phyloP scores from a whole-genome alignment of 2,797 vertebrate species.

The Myotis myotis region DNA sequence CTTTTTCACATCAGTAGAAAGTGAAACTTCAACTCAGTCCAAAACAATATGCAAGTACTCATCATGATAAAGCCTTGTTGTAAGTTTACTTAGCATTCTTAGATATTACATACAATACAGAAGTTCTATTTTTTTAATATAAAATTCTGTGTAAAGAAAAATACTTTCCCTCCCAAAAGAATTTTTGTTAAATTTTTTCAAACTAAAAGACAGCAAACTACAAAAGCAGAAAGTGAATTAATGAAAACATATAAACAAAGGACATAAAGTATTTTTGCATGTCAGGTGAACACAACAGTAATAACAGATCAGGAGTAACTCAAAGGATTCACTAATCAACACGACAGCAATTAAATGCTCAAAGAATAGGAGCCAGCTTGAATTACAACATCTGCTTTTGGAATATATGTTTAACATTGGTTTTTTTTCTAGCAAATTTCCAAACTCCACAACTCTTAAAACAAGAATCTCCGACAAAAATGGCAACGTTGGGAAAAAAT shows the following conservation, averaged over 20 bases:
- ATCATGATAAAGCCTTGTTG: not conserved
- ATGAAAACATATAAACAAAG: conserved; percentile 56
- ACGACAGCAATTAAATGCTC: conserved; percentile 26
- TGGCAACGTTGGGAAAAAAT: not conserved
- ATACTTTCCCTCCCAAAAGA: not conserved
- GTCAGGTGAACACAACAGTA: conserved; percentile 52
- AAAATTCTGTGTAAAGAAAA: conserved; percentile 47
- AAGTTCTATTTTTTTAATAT: conserved; percentile 20
- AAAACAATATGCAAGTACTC: conserved; percentile 56
- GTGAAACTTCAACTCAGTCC: conserved; percentile 50
- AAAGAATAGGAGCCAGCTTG: conserved; percentile 37
- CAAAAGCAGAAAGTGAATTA: conserved; percentile 56
- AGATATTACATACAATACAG: not conserved
- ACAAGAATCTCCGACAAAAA: conserved; percentile 4
- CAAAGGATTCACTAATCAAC: conserved; percentile 51
- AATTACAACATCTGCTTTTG: conserved; percentile 51
- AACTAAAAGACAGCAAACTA: conserved; percentile 48
- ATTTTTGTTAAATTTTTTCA: not conserved
- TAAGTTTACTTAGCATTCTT: conserved; percentile 43
- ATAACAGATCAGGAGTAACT: conserved; percentile 25
- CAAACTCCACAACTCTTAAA: conserved; percentile 49
- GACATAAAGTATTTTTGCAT: conserved; percentile 38
- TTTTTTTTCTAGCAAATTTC: conserved; percentile 51
- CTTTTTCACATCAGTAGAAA: conserved; percentile 59
- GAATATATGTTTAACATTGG: conserved; percentile 30